phyloP scores from a whole-genome alignment of 2,888 invertebrate species.

The Ferrisia virgata region DNA sequence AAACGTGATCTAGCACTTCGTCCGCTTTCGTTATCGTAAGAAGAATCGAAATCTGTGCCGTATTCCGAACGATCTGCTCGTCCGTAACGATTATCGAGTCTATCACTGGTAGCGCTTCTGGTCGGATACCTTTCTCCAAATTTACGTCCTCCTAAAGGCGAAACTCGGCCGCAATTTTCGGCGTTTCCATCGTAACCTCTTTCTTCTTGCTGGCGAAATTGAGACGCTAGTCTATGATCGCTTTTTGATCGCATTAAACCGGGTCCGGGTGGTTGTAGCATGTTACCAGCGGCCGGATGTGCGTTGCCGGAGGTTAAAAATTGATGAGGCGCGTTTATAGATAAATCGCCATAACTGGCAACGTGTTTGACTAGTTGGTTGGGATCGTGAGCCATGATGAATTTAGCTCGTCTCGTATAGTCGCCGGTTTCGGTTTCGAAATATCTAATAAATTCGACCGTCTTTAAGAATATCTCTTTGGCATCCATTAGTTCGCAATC shows the following conservation, averaged over 20 bases:
- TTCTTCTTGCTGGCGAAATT: constrained; percentile 83
- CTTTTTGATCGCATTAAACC: constrained; percentile 90
- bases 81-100: constrained; percentile 51
- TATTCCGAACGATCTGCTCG: constrained; percentile 58
- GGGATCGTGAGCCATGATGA: constrained; percentile 86
- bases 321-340: constrained; percentile 66
- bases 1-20: constrained; percentile 53
- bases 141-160: constrained; percentile 70
- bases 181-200: constrained; percentile 58
- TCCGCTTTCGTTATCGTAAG: constrained; percentile 62
- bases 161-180: constrained; percentile 56
- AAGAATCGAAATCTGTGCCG: constrained; percentile 62
- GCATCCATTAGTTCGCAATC: constrained; percentile 90
- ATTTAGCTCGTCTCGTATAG: constrained; percentile 78
- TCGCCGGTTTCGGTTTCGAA: constrained; percentile 92
- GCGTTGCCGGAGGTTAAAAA: constrained; percentile 55
- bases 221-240: constrained; percentile 84
- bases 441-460: constrained; percentile 89
- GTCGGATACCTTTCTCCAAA: constrained; percentile 63
- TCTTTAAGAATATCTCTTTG: constrained; percentile 93
- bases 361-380: constrained; percentile 85
- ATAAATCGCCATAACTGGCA: constrained; percentile 79
- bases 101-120: constrained; percentile 51
- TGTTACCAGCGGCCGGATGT: constrained; percentile 54
- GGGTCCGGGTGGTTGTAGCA: constrained; percentile 62